Conservation (phyloP, 35 echinoderm and acorn worm species). For the Holothuria glaberrima region DNA sequence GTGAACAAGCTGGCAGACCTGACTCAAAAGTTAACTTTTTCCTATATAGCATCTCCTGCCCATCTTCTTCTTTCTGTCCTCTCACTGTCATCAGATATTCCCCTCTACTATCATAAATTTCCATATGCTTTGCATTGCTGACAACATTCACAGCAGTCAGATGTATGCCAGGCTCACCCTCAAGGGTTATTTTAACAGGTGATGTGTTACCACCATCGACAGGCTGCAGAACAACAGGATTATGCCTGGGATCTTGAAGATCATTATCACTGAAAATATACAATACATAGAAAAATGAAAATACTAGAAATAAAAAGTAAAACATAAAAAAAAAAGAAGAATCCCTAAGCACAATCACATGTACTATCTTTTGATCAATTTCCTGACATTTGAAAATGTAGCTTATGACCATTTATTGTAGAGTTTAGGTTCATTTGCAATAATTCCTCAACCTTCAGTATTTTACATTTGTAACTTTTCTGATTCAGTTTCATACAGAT, state of each 20-base stretch:
- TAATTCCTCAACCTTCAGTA: no score
- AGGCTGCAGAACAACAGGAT: not conserved
- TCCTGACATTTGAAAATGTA: not conserved
- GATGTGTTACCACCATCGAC: not conserved
- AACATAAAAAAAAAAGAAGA: not conserved
- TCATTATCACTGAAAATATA: conserved; percentile 12
- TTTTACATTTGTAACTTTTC: no score
- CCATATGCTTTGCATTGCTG: conserved; percentile 50
- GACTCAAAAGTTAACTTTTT: not conserved
- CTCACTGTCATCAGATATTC: conserved; percentile 44
- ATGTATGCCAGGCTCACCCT: not conserved
- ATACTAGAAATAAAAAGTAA: not conserved
- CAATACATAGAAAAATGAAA: not conserved
- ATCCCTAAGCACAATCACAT: not conserved
- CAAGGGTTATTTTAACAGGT: conserved; percentile 4
- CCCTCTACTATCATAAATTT: conserved; percentile 48
- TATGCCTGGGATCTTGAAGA: not conserved
- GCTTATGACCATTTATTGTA: not conserved
- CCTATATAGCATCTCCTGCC: not conserved
- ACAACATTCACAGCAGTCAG: conserved; percentile 1
- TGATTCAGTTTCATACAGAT: no score
- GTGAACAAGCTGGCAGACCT: conserved; percentile 18
- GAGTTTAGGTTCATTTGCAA: no score
- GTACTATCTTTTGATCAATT: not conserved
- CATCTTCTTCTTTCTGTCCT: conserved; percentile 16